phyloP scores from a whole-genome alignment of 2,797 vertebrate genomes.

The Corythornis leucogaster region DNA sequence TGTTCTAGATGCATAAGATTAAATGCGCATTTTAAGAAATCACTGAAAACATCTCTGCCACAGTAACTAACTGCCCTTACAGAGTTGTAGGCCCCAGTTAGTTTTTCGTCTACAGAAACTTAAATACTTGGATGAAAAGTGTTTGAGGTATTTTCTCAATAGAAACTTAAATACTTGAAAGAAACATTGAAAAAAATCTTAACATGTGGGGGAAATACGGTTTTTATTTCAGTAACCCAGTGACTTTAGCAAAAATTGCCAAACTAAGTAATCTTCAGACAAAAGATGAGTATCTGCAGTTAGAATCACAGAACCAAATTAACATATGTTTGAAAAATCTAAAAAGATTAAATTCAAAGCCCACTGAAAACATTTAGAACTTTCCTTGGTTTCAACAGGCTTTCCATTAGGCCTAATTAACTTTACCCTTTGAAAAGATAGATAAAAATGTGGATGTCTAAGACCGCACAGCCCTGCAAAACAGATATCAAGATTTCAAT shows the following conservation, averaged over 20 bases:
- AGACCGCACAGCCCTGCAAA: not conserved
- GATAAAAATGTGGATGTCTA: not conserved
- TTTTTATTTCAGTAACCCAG: not conserved
- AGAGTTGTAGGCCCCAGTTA: not conserved
- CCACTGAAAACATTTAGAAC: not conserved
- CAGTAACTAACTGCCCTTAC: not conserved
- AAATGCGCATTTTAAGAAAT: not conserved
- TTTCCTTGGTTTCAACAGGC: not conserved
- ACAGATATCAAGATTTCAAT: not conserved
- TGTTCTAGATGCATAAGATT: not conserved
- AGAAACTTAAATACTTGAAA: not conserved
- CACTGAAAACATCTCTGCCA: not conserved
- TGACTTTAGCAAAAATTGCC: not conserved
- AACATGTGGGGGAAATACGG: not conserved
- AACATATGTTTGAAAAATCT: not conserved
- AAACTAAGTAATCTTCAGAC: not conserved
- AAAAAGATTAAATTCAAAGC: not conserved
- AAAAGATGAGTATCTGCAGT: not conserved
- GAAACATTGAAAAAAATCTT: not conserved
- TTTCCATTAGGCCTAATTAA: not conserved
- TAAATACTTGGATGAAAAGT: not conserved
- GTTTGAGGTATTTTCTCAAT: not conserved
- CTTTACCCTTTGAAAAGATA: not conserved
- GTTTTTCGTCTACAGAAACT: not conserved
- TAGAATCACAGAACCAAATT: not conserved